Conservation (phyloP, 2,113 vertebrate species). For the Scophthalmus maximus region DNA sequence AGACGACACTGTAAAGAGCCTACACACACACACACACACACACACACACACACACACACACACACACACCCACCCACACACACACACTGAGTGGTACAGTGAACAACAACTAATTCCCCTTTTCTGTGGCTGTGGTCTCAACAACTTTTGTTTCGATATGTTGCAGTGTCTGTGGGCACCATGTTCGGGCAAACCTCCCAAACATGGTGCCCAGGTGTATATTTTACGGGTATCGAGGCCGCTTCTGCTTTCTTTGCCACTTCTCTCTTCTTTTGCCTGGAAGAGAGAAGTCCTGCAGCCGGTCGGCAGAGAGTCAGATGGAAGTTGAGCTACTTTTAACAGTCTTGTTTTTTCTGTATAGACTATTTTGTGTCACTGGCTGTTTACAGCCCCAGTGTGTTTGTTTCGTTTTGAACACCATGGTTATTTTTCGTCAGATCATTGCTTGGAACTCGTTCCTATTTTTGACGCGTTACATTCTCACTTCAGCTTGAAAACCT, state of each 20-base stretch:
- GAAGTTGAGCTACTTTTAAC: slow-evolving; percentile 63
- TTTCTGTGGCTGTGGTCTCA: slow-evolving; percentile 28
- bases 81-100: slow-evolving; percentile 10
- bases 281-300: slow-evolving; percentile 71
- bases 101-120: slow-evolving; percentile 45
- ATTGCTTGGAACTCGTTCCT: slow-evolving; percentile 6
- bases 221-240: slow-evolving; percentile 24
- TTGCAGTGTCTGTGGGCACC: slow-evolving; percentile 2
- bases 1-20: too few species aligned
- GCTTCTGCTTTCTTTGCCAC: slow-evolving; percentile 81
- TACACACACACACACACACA: slow-evolving; percentile 1
- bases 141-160: slow-evolving; percentile 27
- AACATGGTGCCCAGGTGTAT: slow-evolving; percentile 56
- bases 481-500: too few species aligned
- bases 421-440: slow-evolving; percentile 1
- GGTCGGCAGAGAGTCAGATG: slow-evolving; percentile 24
- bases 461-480: not conserved
- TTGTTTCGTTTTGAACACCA: slow-evolving; percentile 12
- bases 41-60: not conserved
- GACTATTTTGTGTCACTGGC: not conserved
- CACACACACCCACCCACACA: not conserved
- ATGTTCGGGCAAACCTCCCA: not conserved
- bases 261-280: slow-evolving; percentile 75
- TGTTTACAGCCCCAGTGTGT: not conserved
- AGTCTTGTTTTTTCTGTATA: not conserved